phyloP scores from a whole-genome alignment of 2,113 vertebrate species.

The Hyperopisus bebe region DNA sequence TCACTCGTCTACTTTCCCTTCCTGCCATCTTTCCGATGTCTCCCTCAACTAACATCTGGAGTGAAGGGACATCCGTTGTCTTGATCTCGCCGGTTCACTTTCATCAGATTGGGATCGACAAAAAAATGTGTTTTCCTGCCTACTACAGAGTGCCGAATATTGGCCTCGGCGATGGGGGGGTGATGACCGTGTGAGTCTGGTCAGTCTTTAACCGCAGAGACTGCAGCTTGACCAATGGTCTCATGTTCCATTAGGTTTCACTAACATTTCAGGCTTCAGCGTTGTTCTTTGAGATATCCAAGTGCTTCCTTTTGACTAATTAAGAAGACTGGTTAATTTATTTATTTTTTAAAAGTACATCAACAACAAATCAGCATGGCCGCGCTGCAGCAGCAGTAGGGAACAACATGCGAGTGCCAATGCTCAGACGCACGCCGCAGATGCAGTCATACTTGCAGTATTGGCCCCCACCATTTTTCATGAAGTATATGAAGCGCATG shows the following conservation, averaged over 20 bases:
- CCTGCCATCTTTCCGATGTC: neutral
- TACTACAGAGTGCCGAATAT: neutral
- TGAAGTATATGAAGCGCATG: neutral
- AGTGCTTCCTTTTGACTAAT: neutral
- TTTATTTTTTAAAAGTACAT: neutral
- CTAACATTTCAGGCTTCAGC: neutral
- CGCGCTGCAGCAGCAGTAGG: neutral
- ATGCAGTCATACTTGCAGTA: neutral
- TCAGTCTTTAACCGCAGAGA: neutral
- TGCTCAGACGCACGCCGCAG: neutral
- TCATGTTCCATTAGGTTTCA: neutral
- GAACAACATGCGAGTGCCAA: neutral
- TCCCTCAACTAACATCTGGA: neutral
- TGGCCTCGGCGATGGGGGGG: neutral
- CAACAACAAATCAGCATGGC: neutral
- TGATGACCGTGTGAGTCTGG: neutral
- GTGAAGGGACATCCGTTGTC: neutral
- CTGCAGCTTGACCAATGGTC: neutral
- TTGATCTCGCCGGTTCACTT: neutral
- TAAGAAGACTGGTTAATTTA: neutral
- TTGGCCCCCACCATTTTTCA: neutral
- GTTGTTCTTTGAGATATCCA: neutral
- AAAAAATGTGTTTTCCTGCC: neutral
- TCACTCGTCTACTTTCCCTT: neutral
- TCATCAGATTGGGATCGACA: neutral